Evolutionary conservation across 2,888 invertebrate species (phyloP), one percentile per base, ranked within the genome.

Genomic region (Drosophila paucipuncta): DNA sequence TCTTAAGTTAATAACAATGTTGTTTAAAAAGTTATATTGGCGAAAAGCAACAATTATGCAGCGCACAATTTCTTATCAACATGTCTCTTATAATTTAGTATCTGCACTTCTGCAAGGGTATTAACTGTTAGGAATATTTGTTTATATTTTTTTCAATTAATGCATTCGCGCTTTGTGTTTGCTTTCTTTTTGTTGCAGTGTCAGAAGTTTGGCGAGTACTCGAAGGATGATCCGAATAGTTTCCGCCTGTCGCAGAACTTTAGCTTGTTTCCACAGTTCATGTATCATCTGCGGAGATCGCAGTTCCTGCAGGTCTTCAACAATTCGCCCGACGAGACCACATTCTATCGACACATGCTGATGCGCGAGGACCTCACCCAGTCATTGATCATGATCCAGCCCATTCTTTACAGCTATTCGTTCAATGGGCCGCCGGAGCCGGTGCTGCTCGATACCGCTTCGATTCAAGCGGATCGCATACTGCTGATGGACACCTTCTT

Each of bases 401-500:
- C 99, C 62, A 98, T 99, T 92, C 95, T 99, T 91, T 99, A 99
- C 94, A 98, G 99, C 89, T 99, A 99, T 94, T 98, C 98, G 82
- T 99, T 99, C 94, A 98, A 97, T 91, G 99, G 99, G 0, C 98
- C 98, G 0, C 99, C 99, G 0, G 98, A 99, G 94, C 99, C 99
- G 0, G 99, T 99, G 7, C 94, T 99, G 30, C 94, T 99, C 43
- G 99, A 99, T 93, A 98, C 99, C 4, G 98, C 98, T 61, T 98
- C 98, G 75, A 99, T 99, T 91, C 98, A 99, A 93, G 97, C 99
- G 0, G 99, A 99, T 93, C 95, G 98, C 72, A 99, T 99, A 90
- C 95, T 99, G 53, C 95, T 99, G 64, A 99, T 99, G 99, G 99
- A 99, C 94, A 99, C 99, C 0, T 99, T 99, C 95, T 99, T 99